Conservation (phyloP, 30 jellyfish, hydroid and myxozoan genomes). For the Turritopsis rubra region DNA sequence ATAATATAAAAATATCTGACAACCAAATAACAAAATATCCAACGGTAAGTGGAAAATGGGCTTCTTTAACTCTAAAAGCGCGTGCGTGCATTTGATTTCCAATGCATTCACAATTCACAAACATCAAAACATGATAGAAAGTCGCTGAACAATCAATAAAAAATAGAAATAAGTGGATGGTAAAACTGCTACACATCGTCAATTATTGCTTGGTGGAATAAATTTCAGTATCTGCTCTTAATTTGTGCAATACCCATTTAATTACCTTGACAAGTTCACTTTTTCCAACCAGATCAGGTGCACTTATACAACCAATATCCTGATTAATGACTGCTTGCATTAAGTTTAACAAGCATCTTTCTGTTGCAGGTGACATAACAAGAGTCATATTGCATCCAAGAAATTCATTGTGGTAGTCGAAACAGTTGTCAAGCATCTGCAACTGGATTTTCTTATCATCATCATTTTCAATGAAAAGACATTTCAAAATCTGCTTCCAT, state of each 20-base stretch:
- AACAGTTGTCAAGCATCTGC: conserved; percentile 50
- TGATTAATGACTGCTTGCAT: background rate
- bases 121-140: too few species aligned
- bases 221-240: too few species aligned
- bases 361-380: conserved; percentile 62
- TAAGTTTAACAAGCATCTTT: conserved; percentile 45
- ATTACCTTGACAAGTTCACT: conserved; percentile 55
- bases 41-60: too few species aligned
- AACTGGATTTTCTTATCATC: background rate
- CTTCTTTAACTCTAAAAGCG: too few species aligned
- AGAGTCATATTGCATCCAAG: conserved; percentile 54
- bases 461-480: background rate
- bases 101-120: too few species aligned
- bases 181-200: too few species aligned
- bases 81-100: too few species aligned
- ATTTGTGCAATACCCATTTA: background rate
- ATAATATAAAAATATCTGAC: too few species aligned
- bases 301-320: conserved; percentile 56
- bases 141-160: too few species aligned
- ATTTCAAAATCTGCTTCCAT: conserved; percentile 51
- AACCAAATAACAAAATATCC: too few species aligned
- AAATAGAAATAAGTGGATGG: too few species aligned
- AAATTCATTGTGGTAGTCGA: conserved; percentile 59
- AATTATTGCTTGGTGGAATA: too few species aligned
- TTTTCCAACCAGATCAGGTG: conserved; percentile 59